These are phyloP conservation scores for Etheostoma spectabile DNA, from an alignment of 2,113 vertebrate genomes.

Conservation along the genomic window DNA sequence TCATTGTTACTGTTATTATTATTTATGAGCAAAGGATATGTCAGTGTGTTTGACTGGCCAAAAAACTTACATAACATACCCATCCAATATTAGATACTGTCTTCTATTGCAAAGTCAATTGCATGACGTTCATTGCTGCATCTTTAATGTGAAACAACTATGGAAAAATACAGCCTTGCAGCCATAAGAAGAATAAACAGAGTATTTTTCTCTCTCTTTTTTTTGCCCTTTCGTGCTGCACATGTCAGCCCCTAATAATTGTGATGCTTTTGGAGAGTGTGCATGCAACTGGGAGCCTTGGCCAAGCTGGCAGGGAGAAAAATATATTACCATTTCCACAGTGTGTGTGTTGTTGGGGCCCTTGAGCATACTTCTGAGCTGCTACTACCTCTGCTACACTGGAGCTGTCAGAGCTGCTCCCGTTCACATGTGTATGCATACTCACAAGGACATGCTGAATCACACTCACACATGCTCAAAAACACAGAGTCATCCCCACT, in stretches of 20 bases:
- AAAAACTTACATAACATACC: neutral
- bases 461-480: conserved; percentile 16
- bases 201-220: neutral
- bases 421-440: conserved; percentile 40
- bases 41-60: neutral
- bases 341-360: conserved; percentile 54
- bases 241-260: conserved; percentile 52
- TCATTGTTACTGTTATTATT: neutral
- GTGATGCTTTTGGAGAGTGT: conserved; percentile 63
- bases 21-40: neutral
- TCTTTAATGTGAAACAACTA: conserved; percentile 40
- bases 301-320: conserved; percentile 45
- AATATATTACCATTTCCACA: conserved; percentile 71
- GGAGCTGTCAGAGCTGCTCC: conserved; percentile 65
- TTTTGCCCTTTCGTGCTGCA: conserved; percentile 7
- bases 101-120: conserved; percentile 24
- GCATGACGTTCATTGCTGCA: conserved; percentile 17
- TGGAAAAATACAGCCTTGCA: conserved; percentile 33
- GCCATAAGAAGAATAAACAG: conserved; percentile 28
- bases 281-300: conserved; percentile 51
- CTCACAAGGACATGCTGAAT: conserved; percentile 23
- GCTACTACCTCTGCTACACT: conserved; percentile 72
- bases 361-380: conserved; percentile 62
- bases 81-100: conserved; percentile 14
- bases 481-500: neutral